Base-by-base conservation (phyloP, 2,113 vertebrate genomes). In the Myxocyprinus asiaticus region DNA sequence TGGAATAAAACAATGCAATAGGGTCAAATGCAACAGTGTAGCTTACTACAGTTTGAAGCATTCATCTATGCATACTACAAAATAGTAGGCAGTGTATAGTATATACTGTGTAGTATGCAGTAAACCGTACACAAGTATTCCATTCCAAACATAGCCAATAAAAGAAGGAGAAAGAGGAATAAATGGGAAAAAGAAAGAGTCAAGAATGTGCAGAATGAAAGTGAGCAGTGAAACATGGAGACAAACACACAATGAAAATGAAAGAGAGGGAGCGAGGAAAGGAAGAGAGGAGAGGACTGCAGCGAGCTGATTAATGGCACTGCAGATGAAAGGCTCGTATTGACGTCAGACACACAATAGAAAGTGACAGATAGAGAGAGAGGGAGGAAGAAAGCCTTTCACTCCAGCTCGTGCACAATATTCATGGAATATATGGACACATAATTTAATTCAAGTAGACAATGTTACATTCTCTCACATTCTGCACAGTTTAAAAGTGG, bases 311-410 rank as follows among this genome's bases (percentile, higher is more conserved):
- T 76, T 75, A 81, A 83, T 83, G 79, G 75, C 76, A 53, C 76
- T 22, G 43, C 67, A 76, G 71, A 81, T 81, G 67, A 83, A 81
- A 81, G 76, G 62, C 76, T 68, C 42, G 51, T 67, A 43, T 51
- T 86, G 80, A 86, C 82, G 77, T 82, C 82, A 86, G 55, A 64
- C 56, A 61, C 65, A 82, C 79, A 82, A 82, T 59, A 67, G 22
- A 69, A 8, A 11, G 63, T 8, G 17, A 33, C 22, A 33, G 44
- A 77, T n/a, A n/a, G 59, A 65, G 67, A 69, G 65, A 68, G 56
- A 42, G 58, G 55, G n/a, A 53, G 47, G 5, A 3, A 67, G 69
- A 74, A 55, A 63, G 17, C 6, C n/a, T 63, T 73, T 80, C 50
- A 56, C 59, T 58, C 50, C 47, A 48, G 9, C 14, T 47, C 0